phyloP scores from a whole-genome alignment of 2,888 invertebrate species.

The Nematopogon swammerdamellus region DNA sequence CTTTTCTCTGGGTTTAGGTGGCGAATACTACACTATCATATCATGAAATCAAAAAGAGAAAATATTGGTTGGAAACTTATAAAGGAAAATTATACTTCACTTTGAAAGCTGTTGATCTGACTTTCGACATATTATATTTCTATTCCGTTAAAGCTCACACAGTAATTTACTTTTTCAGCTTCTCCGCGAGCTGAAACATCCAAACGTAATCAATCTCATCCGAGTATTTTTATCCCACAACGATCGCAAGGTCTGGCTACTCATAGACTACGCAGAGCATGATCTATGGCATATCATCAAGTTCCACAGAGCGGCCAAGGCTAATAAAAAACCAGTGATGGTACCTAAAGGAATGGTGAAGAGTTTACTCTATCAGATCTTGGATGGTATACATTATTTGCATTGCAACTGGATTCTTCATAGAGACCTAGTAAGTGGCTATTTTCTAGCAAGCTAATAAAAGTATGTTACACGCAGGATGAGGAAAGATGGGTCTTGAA shows the following conservation, averaged over 20 bases:
- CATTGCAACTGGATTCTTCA: slow-evolving; percentile 99
- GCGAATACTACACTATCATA: no score
- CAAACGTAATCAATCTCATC: slow-evolving; percentile 95
- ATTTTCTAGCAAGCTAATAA: no score
- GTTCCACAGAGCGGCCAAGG: slow-evolving; percentile 96
- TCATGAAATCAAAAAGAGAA: no score
- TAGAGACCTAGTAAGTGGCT: slow-evolving; percentile 90
- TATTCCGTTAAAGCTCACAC: no score
- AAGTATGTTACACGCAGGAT: no score
- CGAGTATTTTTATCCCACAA: slow-evolving; percentile 95
- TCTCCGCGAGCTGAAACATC: slow-evolving; percentile 91
- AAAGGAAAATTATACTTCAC: no score
- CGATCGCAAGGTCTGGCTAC: slow-evolving; percentile 94
- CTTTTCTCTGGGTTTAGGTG: no score
- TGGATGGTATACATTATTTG: slow-evolving; percentile 98
- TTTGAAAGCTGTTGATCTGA: no score
- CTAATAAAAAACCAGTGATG: slow-evolving; percentile 93
- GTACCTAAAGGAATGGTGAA: slow-evolving; percentile 98
- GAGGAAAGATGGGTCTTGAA: no score
- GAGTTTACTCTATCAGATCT: slow-evolving; percentile 93
- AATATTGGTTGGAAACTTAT: no score
- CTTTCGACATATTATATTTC: no score
- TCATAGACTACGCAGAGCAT: slow-evolving; percentile 99
- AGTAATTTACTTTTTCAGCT: no score
- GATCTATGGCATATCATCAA: slow-evolving; percentile 99